phyloP scores from a whole-genome alignment of 2,888 invertebrate genomes.

The Drosophila birchii region DNA sequence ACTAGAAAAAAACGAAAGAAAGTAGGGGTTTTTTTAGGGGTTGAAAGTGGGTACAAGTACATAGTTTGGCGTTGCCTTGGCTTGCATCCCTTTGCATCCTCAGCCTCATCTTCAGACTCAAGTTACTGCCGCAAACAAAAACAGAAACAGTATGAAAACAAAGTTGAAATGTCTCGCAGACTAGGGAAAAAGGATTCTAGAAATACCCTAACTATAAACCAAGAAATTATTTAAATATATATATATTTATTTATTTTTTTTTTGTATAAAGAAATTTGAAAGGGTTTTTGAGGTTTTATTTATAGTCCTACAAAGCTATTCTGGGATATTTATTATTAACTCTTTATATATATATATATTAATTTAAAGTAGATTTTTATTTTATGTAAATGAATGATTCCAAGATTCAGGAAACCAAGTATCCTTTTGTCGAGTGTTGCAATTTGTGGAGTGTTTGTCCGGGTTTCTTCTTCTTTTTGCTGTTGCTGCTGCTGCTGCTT shows the following conservation, averaged over 20 bases:
- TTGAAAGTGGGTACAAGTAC: conserved; percentile 28
- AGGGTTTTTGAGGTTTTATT: no score
- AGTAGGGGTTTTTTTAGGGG: neutral
- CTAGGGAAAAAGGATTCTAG: neutral
- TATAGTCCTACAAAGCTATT: neutral
- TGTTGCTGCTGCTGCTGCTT: conserved; percentile 13
- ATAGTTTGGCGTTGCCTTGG: conserved; percentile 37
- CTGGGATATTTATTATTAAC: neutral
- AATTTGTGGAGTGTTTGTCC: conserved; percentile 48
- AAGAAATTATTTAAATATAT: neutral
- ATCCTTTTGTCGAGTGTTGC: conserved; percentile 19
- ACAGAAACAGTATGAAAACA: conserved; percentile 32
- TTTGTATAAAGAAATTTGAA: neutral
- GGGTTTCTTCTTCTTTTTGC: conserved; percentile 14
- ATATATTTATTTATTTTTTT: no score
- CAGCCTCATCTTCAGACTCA: conserved; percentile 42
- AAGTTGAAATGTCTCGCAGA: conserved; percentile 2
- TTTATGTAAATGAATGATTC: no score
- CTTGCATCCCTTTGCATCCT: conserved; percentile 35
- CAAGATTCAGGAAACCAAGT: neutral
- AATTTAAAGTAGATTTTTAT: no score
- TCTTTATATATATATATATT: no score
- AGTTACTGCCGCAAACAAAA: conserved; percentile 44
- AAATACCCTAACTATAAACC: conserved; percentile 5
- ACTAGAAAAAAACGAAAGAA: conserved; percentile 24